phyloP scores from a whole-genome alignment of 1,140 invertebrate genomes.

The Globodera ellingtonae region DNA sequence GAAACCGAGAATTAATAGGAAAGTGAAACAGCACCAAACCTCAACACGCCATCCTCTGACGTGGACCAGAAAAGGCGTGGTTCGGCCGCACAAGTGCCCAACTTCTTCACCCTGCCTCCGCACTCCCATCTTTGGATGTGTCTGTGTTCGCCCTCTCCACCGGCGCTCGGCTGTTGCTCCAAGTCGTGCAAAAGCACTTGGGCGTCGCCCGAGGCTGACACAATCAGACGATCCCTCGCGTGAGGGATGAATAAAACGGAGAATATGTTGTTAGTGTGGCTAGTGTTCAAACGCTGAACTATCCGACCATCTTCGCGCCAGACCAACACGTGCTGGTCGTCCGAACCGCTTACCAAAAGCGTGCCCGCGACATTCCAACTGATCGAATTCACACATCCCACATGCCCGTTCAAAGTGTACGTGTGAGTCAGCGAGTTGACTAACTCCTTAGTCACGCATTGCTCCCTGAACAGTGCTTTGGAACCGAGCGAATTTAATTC shows the following conservation, averaged over 20 bases:
- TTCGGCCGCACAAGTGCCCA: constrained; percentile 18
- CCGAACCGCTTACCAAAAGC: constrained; percentile 32
- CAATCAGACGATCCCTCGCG: constrained; percentile 12
- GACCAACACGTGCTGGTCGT: constrained; percentile 33
- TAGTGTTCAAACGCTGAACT: constrained; percentile 19
- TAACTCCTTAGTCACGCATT: background rate
- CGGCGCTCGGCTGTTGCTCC: constrained; percentile 16
- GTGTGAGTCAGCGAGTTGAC: constrained; percentile 8
- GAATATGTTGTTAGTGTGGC: constrained; percentile 39
- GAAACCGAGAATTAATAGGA: background rate
- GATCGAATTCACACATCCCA: constrained; percentile 38
- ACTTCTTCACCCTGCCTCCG: constrained; percentile 24
- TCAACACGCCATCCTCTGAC: constrained; percentile 38
- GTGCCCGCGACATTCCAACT: constrained; percentile 37
- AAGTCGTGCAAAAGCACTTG: constrained; percentile 35
- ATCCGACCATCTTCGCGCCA: constrained; percentile 30
- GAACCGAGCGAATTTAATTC: background rate
- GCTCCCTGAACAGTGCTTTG: background rate
- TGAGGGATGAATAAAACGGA: constrained; percentile 31
- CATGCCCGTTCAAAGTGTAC: constrained; percentile 26
- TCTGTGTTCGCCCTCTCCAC: background rate
- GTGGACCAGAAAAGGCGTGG: constrained; percentile 37
- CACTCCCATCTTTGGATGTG: constrained; percentile 39
- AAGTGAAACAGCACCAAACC: constrained; percentile 8
- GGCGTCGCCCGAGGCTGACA: constrained; percentile 31